Evolutionary conservation across 1,140 invertebrate genomes (phyloP), one percentile per base, ranked within the genome.

Genomic region (Leptopilina boulardi): DNA sequence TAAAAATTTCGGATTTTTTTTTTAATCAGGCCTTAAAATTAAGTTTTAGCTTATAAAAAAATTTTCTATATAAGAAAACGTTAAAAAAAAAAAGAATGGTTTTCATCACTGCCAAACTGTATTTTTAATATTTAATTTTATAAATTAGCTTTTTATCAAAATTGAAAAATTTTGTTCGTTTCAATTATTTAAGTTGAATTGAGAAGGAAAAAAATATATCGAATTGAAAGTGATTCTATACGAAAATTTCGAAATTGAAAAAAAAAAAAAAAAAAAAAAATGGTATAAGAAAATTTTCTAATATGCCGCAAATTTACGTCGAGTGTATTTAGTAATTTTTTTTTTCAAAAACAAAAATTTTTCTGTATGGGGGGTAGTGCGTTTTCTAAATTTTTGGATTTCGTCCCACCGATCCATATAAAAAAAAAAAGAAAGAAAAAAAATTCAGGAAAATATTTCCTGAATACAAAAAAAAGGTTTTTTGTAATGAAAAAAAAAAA

Each of bases 391-490:
- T 5, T 59, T 59, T 1, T 66, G 56, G 23, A 66, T 34, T 66
- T 30, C 56, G 56, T n/a, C 56, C n/a, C 26, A 66, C 56, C 15
- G 56, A 66, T 66, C 56, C 23, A 23, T 66, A 41, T 73, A 70
- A 47, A 70, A 23, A 9, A 3, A 38, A 2, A 38, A 6, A 3
- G 73, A 70, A 47, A 70, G 38, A 9, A 3, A 38, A 2, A 38
- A 6, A 3, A 8, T 38, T 38, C 34, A 41, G n/a, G 75, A 76
- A 74, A 73, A 51, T 18, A n/a, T n/a, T n/a, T n/a, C n/a, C n/a
- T 9, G 51, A 9, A 8, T 56, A 2, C 79, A 81, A 77, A 76
- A 84, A 83, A 80, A 76, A 79, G 73, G 54, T 42, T 42, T 42
- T 42, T 42, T 11, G 9, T 42, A 11, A 11, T 4, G 9, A 42